phyloP scores from a whole-genome alignment of 2,797 vertebrate genomes.

The Falco naumanni region DNA sequence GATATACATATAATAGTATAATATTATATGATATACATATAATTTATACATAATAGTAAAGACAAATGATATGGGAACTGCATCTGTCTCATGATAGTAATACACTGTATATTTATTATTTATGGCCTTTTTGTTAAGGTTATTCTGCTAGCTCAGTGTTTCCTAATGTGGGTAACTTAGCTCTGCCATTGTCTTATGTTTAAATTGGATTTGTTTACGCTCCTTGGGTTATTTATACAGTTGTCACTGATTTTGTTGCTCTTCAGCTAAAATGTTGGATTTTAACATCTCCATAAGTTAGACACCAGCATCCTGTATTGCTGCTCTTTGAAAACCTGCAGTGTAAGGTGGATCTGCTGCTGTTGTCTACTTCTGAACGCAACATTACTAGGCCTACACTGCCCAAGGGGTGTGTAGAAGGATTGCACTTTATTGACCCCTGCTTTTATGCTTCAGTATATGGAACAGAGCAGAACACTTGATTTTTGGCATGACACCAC shows the following conservation, averaged over 20 bases:
- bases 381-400: background rate
- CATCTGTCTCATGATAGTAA: background rate
- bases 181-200: background rate
- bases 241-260: background rate
- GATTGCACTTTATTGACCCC: background rate
- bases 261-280: background rate
- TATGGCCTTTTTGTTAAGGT: background rate
- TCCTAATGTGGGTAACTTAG: background rate
- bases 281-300: background rate
- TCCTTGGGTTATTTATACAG: background rate
- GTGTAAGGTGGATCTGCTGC: background rate
- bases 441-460: background rate
- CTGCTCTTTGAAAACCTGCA: background rate
- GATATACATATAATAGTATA: no score
- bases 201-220: background rate
- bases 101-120: background rate
- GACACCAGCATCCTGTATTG: background rate
- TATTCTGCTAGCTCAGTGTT: background rate
- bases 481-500: background rate
- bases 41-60: background rate
- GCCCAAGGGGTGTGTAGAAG: background rate
- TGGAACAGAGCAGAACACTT: background rate
- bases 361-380: background rate
- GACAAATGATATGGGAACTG: background rate
- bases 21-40: no score